Base-by-base conservation (phyloP, 2,797 vertebrate species). In the Ctenosaura bakeri region DNA sequence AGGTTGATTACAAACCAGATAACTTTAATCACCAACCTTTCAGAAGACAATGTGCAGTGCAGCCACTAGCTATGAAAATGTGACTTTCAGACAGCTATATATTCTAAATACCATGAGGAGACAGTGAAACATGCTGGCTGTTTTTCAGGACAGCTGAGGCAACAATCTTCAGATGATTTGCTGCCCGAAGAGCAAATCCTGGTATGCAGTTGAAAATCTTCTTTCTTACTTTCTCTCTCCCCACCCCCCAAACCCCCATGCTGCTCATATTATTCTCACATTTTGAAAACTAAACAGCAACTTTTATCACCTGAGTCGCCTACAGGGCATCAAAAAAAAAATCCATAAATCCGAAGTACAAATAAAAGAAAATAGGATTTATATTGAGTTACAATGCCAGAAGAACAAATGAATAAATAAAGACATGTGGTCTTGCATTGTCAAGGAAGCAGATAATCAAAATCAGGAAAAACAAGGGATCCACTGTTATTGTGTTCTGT, bases 111-210 rank as follows among this genome's bases (percentile, higher is more conserved):
- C 0, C 74, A 66, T 77, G 1, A 87, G 10, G 13, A 80, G 26
- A 88, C 35, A 80, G 24, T 12, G 26, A 83, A 38, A 32, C 86
- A 10, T 4, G 32, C 1, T 50, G 18, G 0, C 50, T 88, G 35
- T 78, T 81, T 59, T 77, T 6, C 13, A 62, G 0, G 56, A 16
- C 85, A 12, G 22, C 16, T 46, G 83, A 88, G n/a, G 16, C 66
- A 82, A 35, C 38, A 46, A 9, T 87, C 74, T 32, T 64, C 38
- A 22, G 56, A 38, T 59, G 1, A 20, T 82, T 81, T 73, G 50
- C 26, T 83, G 52, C 87, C 18, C 38, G 52, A 42, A 83, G 79
- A 83, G 52, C 66, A 88, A 82, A 82, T 62, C 52, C 52, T 88
- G 35, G 35, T 22, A 88, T 46, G 50, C n/a, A 35, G n/a, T 71